These are phyloP conservation scores for Gobius niger DNA, from an alignment of 2,113 vertebrate genomes.

Conservation along the genomic window DNA sequence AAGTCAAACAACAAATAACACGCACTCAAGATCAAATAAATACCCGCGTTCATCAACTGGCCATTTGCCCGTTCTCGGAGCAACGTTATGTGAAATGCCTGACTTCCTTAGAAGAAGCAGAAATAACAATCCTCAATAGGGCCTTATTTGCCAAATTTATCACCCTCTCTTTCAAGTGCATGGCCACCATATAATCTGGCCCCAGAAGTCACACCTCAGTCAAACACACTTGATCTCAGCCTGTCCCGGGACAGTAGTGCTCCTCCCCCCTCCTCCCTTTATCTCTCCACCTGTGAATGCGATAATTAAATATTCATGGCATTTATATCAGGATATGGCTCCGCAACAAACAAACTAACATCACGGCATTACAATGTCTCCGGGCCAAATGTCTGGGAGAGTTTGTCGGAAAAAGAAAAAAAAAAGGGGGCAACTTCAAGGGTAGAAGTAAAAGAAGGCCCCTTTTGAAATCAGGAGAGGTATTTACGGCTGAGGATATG, in stretches of 20 bases:
- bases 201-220: constrained; percentile 66
- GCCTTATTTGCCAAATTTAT: constrained; percentile 75
- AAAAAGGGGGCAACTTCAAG: not conserved
- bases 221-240: constrained; percentile 74
- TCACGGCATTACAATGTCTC: not conserved
- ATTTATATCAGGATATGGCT: constrained; percentile 16
- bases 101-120: constrained; percentile 68
- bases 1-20: constrained; percentile 25
- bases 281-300: constrained; percentile 22
- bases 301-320: constrained; percentile 64
- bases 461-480: too few species aligned
- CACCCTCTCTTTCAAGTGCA: constrained; percentile 81
- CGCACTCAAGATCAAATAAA: constrained; percentile 27
- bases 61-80: constrained; percentile 66
- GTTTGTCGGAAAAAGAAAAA: not conserved
- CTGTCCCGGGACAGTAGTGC: constrained; percentile 56
- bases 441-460: not conserved
- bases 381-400: not conserved
- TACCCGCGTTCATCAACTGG: constrained; percentile 9
- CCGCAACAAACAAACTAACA: not conserved
- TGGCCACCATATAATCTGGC: constrained; percentile 73
- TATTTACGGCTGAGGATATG: too few species aligned
- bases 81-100: constrained; percentile 66
- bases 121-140: constrained; percentile 63
- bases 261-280: constrained; percentile 27